Evolutionary conservation across 2,888 invertebrate species (phyloP).

Genomic region (Helicoverpa assulta): DNA sequence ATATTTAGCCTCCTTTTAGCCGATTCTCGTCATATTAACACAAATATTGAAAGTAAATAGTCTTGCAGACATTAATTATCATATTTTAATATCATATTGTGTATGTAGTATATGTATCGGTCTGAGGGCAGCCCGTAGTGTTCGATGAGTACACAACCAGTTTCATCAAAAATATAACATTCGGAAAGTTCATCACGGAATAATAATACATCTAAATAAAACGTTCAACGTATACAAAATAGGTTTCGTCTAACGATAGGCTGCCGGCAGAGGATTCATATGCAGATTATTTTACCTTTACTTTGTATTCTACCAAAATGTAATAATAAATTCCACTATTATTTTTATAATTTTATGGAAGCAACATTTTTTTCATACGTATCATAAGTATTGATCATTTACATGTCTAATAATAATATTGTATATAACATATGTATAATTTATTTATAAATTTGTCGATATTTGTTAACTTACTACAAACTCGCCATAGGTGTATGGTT

Average conservation of each 20-base stretch:
- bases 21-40: slow-evolving; percentile 30
- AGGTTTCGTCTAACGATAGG: slow-evolving; percentile 52
- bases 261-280: slow-evolving; percentile 71
- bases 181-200: slow-evolving; percentile 35
- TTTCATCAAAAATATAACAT: slow-evolving; percentile 60
- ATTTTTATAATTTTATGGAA: slow-evolving; percentile 83
- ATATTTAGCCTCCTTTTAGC: slow-evolving; percentile 32
- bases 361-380: slow-evolving; percentile 84
- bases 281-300: slow-evolving; percentile 65
- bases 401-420: slow-evolving; percentile 84
- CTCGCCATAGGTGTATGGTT: slow-evolving; percentile 38
- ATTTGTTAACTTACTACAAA: slow-evolving; percentile 87
- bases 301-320: slow-evolving; percentile 72
- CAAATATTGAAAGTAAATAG: slow-evolving; percentile 41
- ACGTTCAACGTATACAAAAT: slow-evolving; percentile 46
- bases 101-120: slow-evolving; percentile 58
- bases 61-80: slow-evolving; percentile 54
- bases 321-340: slow-evolving; percentile 76
- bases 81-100: slow-evolving; percentile 45
- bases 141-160: slow-evolving; percentile 78
- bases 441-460: slow-evolving; percentile 78
- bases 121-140: slow-evolving; percentile 68
- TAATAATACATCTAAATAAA: slow-evolving; percentile 51
- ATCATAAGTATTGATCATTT: slow-evolving; percentile 84
- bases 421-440: slow-evolving; percentile 89